phyloP scores from a whole-genome alignment of 2,888 invertebrate genomes.

The Chrysotoxum bicinctum region DNA sequence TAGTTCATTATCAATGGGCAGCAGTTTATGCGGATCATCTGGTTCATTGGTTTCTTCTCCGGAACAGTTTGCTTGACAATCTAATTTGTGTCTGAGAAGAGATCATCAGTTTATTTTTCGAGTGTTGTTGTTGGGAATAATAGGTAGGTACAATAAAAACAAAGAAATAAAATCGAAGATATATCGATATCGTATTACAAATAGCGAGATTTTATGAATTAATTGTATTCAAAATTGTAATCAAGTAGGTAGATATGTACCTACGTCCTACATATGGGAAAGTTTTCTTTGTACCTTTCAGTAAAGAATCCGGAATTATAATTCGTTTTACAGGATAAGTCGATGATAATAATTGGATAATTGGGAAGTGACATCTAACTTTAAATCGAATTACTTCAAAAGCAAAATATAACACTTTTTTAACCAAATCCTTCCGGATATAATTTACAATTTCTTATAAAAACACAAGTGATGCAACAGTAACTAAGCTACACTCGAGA shows the following conservation, averaged over 20 bases:
- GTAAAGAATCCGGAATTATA: background rate
- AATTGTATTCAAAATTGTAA: slow-evolving; percentile 45
- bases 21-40: slow-evolving; percentile 3
- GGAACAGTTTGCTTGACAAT: slow-evolving; percentile 61
- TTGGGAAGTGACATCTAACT: too few species aligned
- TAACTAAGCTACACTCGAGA: too few species aligned
- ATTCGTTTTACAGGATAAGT: too few species aligned
- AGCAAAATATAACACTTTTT: too few species aligned
- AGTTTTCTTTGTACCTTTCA: background rate
- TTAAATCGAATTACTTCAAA: too few species aligned
- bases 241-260: slow-evolving; percentile 38
- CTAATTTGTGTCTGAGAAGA: slow-evolving; percentile 49
- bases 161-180: slow-evolving; percentile 63
- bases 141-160: slow-evolving; percentile 26
- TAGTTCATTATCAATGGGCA: slow-evolving; percentile 42
- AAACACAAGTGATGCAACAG: too few species aligned
- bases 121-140: background rate
- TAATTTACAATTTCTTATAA: too few species aligned
- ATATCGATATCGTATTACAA: slow-evolving; percentile 55
- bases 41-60: background rate
- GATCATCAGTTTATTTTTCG: slow-evolving; percentile 30
- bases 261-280: background rate
- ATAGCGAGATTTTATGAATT: slow-evolving; percentile 51
- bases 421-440: too few species aligned
- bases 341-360: too few species aligned